Evolutionary conservation across 2,888 invertebrate species (phyloP), one percentile per base, ranked within the genome.

Genomic region (Cephus spinipes): DNA sequence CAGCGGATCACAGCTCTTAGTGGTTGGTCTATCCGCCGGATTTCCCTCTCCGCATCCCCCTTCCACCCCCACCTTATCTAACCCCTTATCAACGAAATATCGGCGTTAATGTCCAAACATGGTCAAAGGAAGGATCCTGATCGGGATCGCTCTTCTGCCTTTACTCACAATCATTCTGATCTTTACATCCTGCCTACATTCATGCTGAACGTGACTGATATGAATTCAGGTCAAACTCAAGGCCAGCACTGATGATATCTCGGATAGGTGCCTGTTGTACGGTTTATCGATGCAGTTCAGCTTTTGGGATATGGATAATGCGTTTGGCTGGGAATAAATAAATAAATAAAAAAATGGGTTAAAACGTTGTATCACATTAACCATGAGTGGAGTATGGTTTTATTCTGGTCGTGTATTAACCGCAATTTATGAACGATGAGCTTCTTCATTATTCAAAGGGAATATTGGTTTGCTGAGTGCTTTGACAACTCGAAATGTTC

Each of bases 1-100:
- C 86, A 84, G 80, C 85, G 87, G 89, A 90, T 90, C 89, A 88
- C 85, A 84, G 87, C 88, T 89, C 89, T 88, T 87, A 89, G 89
- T 85, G 88, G 88, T 89, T 83, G 82, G 86, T 82, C 87, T 84
- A 80, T 79, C 80, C 81, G 76, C 79, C 71, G 80, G 79, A 80
- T 83, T 80, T 82, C 76, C 79, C 75, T 34, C 77, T 78, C 32
- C 34, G 68, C 73, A 76, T 69, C 74, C 76, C 77, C 73, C 69
- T 73, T 75, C 69, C 69, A 31, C 68, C 75, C 73, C 55, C 36
- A 55, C 74, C 69, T 23, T 73, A 15, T 69, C 12, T 55, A 68
- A 36, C 36, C 76, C 30, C 76, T 40, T 31, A 40, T 33, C 74
- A 76, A 68, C 75, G 80, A 80, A 83, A 84, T 85, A 84, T 82